Evolutionary conservation across 2,113 vertebrate species (phyloP).

Genomic region (Nothocercus julius): DNA sequence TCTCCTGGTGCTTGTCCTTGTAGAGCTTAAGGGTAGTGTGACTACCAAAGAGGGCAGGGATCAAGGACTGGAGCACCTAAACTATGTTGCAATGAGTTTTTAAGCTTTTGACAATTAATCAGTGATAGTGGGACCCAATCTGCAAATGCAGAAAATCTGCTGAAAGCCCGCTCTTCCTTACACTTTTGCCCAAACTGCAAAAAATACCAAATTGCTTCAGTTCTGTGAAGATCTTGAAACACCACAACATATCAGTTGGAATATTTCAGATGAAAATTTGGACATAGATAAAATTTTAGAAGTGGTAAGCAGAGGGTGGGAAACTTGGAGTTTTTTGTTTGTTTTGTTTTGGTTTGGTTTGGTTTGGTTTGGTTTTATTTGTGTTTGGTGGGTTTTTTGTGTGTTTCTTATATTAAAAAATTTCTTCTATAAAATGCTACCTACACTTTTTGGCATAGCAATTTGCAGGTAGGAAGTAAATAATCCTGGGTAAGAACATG

Average conservation of each 20-base stretch:
- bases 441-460: neutral
- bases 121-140: neutral
- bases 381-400: too few species aligned
- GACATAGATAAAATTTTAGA: neutral
- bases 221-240: neutral
- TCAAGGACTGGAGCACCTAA: neutral
- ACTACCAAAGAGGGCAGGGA: neutral
- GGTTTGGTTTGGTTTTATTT: neutral
- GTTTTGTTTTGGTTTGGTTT: rapidly evolving
- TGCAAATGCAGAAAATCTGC: neutral
- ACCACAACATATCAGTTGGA: neutral
- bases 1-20: neutral
- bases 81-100: neutral
- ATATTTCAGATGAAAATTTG: neutral
- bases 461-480: neutral
- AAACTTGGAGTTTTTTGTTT: neutral
- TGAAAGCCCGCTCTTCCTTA: neutral
- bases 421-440: neutral
- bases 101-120: conserved; percentile 8
- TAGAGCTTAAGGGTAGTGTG: conserved; percentile 20
- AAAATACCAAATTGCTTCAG: neutral
- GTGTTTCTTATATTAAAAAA: neutral
- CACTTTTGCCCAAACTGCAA: neutral
- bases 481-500: neutral
- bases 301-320: neutral